These are phyloP conservation scores for Laterallus jamaicensis DNA, from an alignment of 2,113 vertebrate species.

Conservation along the genomic window DNA sequence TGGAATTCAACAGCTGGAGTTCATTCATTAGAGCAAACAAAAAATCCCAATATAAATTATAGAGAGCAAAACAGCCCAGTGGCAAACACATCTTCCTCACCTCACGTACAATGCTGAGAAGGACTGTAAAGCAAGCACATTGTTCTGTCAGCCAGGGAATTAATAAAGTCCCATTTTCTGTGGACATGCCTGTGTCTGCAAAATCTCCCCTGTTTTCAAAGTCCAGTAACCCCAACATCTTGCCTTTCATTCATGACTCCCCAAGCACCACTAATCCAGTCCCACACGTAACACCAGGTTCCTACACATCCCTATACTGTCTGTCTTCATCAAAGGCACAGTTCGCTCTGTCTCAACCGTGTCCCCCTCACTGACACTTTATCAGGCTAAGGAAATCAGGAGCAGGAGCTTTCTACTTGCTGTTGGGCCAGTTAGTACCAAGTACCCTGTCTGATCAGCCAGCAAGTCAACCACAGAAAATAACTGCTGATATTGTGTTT, in stretches of 20 bases:
- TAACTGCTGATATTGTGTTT: neutral
- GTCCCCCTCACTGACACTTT: neutral
- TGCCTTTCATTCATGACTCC: neutral
- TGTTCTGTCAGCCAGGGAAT: neutral
- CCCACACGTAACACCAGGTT: neutral
- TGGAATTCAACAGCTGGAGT: conserved; percentile 70
- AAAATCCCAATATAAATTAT: conserved; percentile 15
- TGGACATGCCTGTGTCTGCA: fast-evolving
- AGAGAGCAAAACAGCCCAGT: neutral
- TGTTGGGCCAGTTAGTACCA: neutral
- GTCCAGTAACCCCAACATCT: neutral
- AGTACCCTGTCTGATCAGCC: neutral
- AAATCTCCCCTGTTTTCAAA: neutral
- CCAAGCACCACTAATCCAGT: neutral
- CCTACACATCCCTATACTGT: neutral
- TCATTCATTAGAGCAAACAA: conserved; percentile 54
- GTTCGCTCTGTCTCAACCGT: neutral
- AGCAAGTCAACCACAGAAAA: neutral
- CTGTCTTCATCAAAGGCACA: neutral
- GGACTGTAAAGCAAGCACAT: neutral
- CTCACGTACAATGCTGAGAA: neutral
- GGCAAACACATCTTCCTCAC: neutral
- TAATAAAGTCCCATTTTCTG: neutral
- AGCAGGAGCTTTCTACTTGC: neutral
- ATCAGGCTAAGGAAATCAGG: neutral